Percentiles rank a stretch among this genome's conserved stretches.
Conservation (phyloP, 2,113 vertebrate genomes). For the Ptilonorhynchus violaceus region DNA sequence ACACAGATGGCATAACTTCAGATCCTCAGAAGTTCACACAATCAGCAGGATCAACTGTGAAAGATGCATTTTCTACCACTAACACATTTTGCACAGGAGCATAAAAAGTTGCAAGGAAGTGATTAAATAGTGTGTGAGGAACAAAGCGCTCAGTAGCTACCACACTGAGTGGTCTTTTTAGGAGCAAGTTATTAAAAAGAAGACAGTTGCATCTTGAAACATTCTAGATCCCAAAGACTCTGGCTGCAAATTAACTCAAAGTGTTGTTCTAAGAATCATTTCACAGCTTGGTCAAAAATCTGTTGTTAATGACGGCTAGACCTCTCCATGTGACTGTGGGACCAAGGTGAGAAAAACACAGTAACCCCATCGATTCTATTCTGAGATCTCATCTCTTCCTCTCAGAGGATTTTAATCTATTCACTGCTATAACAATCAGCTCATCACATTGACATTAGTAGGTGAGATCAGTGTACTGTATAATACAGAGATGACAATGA, state of each 20-base stretch:
- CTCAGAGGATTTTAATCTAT: neutral
- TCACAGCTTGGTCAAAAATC: neutral
- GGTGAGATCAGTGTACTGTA: neutral
- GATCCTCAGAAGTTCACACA: neutral
- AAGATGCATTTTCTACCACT: neutral
- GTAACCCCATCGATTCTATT: neutral
- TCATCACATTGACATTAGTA: neutral
- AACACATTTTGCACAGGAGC: rapidly evolving
- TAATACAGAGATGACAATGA: neutral
- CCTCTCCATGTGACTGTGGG: neutral
- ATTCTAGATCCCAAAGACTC: neutral
- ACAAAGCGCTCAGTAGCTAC: neutral
- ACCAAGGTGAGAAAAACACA: neutral
- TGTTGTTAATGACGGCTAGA: neutral
- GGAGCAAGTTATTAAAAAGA: neutral
- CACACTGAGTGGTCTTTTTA: neutral
- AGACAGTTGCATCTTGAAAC: neutral
- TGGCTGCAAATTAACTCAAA: neutral
- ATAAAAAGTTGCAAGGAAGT: neutral
- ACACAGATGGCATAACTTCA: neutral
- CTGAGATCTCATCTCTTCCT: neutral
- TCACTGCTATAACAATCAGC: neutral
- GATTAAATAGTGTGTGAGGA: rapidly evolving
- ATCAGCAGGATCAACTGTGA: neutral
- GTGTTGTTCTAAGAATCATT: neutral